Evolutionary conservation across 2,888 invertebrate genomes (phyloP), one percentile per base, ranked within the genome.

Genomic region (Campaea margaritaria): DNA sequence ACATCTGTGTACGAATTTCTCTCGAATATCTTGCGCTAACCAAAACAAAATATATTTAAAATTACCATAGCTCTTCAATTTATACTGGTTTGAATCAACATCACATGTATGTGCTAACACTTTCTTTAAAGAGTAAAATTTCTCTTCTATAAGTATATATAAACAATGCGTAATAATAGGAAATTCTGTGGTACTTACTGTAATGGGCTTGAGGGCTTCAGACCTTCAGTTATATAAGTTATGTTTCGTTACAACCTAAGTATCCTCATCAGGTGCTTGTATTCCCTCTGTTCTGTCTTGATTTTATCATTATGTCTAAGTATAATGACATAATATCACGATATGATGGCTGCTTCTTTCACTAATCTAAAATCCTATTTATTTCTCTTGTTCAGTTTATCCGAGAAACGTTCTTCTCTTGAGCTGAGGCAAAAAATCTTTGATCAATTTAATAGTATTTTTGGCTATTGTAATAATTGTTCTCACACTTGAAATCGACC

Each of bases 401-500:
- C 3, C 5, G 21, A 21, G 21, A 5, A 21, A 5, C 21, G 21
- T 21, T 21, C 21, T 21, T 5, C 3, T 21, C 5, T 21, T 21
- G 21, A 21, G 21, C 5, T 21, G 2, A 36, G n/a, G 9, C 13
- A 39, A 38, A 8, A 39, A 72, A 75, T 70, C 68, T 72, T 68
- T 69, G 39, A 51, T 58, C 12, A 68, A 65, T 72, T 75, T 70
- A 66, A 62, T 60, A 58, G 38, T 66, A 65, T 72, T 75, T 74
- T 68, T 66, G 60, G 61, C 57, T 65, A 57, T 59, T 63, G 66
- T 67, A 64, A 11, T 69, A 66, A 64, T 72, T 60, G 58, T 82
- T 87, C 87, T 84, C 86, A 87, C 86, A 85, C 83, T 85, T 85
- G 81, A 73, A 70, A 70, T 71, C 79, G 87, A 82, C 86, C 86